Percentiles rank a stretch among this genome's conserved stretches.
Evolutionary conservation across 2,888 invertebrate genomes (phyloP).

Genomic region (Buathra laborator): DNA sequence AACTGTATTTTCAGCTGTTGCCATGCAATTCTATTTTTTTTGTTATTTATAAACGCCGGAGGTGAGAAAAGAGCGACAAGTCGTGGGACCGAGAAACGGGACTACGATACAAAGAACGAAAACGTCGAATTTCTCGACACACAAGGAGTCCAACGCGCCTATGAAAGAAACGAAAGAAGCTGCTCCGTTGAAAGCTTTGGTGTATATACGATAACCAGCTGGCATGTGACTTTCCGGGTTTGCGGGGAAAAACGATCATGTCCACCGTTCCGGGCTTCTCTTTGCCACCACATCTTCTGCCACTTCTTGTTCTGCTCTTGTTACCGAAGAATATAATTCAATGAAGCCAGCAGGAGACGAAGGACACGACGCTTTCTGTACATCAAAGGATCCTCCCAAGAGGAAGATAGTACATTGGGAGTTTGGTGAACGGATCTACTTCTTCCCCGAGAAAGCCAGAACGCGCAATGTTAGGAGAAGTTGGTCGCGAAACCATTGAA

Average conservation of each 20-base stretch:
- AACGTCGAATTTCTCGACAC: constrained; percentile 42
- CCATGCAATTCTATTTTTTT: not conserved
- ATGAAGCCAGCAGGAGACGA: constrained; percentile 49
- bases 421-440: constrained; percentile 10
- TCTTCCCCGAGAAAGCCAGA: constrained; percentile 9
- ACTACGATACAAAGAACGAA: constrained; percentile 25
- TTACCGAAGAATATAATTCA: constrained; percentile 56
- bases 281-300: constrained; percentile 4
- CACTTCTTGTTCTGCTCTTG: constrained; percentile 20
- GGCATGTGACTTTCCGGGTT: constrained; percentile 60
- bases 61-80: not conserved
- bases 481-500: constrained; percentile 42
- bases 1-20: constrained; percentile 5
- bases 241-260: constrained; percentile 47
- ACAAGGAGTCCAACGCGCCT: constrained; percentile 34
- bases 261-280: constrained; percentile 40
- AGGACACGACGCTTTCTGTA: constrained; percentile 10
- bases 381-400: constrained; percentile 56
- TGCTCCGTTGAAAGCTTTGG: constrained; percentile 1
- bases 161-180: constrained; percentile 30
- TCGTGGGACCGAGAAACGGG: constrained; percentile 25
- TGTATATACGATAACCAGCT: constrained; percentile 34
- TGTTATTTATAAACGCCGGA: not conserved
- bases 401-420: constrained; percentile 28
- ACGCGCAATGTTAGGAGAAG: constrained; percentile 49